Percentiles rank a stretch among this genome's conserved stretches.
Conservation (phyloP, 2,113 vertebrate species). For the Panthera leo region DNA sequence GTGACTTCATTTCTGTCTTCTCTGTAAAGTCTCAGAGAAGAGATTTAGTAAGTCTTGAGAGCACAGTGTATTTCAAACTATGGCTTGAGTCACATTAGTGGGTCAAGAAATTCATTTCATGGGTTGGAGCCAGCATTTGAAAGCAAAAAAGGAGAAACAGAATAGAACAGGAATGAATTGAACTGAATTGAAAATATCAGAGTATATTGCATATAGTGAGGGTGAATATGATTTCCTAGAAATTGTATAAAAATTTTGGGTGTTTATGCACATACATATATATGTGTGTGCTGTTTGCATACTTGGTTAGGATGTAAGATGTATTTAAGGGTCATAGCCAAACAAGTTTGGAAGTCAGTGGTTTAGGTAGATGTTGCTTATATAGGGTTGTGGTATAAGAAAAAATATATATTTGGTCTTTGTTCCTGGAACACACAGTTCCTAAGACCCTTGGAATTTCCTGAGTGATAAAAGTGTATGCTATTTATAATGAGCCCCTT, state of each 20-base stretch:
- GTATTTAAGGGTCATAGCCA: background rate
- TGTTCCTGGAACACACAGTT: background rate
- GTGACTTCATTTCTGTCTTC: background rate
- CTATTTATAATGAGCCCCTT: background rate
- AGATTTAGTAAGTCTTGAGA: background rate
- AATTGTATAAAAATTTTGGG: background rate
- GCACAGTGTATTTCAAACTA: background rate
- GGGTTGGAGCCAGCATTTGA: background rate
- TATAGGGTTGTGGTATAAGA: background rate
- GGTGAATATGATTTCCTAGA: background rate
- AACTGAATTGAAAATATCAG: background rate
- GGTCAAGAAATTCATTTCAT: background rate
- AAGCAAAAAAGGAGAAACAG: background rate
- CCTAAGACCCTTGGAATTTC: background rate
- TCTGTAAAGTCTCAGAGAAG: background rate
- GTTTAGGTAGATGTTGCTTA: background rate
- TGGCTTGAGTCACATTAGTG: background rate
- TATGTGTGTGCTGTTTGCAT: background rate
- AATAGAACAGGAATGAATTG: background rate
- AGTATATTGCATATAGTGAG: background rate
- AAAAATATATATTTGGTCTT: background rate
- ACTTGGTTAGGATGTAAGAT: background rate
- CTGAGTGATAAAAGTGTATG: background rate
- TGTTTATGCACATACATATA: no score
- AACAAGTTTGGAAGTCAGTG: background rate